Evolutionary conservation across 2,797 vertebrate genomes (phyloP).

Genomic region (Siniperca obscura): DNA sequence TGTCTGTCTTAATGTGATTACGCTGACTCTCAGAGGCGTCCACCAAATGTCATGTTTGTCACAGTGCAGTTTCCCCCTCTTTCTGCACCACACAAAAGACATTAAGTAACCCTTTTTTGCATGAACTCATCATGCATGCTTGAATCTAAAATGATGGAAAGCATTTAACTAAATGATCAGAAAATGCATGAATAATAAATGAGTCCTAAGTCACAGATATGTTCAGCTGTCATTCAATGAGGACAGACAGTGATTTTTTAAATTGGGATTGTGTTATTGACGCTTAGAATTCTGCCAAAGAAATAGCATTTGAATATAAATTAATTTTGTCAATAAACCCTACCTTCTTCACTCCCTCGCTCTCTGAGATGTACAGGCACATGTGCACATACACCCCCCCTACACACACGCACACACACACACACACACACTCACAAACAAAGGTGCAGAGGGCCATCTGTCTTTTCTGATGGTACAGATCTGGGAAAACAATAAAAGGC

Average conservation of each 20-base stretch:
- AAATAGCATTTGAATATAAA: constrained; percentile 26
- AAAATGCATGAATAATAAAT: constrained; percentile 75
- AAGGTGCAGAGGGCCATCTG: constrained; percentile 79
- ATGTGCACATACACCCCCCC: constrained; percentile 14
- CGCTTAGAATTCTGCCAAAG: not conserved
- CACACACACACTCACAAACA: constrained; percentile 51
- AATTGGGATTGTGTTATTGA: constrained; percentile 24
- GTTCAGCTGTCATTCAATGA: constrained; percentile 56
- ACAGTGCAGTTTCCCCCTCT: constrained; percentile 32
- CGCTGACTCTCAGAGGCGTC: constrained; percentile 58
- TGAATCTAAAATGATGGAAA: constrained; percentile 75
- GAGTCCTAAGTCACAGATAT: constrained; percentile 52
- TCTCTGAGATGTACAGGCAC: constrained; percentile 21
- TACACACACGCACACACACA: constrained; percentile 47
- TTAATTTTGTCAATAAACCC: constrained; percentile 34
- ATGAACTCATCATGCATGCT: constrained; percentile 76
- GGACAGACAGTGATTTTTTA: not conserved
- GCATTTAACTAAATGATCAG: constrained; percentile 65
- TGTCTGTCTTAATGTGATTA: constrained; percentile 70
- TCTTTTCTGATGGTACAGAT: constrained; percentile 74
- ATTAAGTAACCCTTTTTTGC: constrained; percentile 63
- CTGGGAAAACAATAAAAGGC: constrained; percentile 71
- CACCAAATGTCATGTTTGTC: constrained; percentile 69
- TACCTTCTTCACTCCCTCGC: constrained; percentile 27
- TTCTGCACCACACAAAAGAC: constrained; percentile 71